Evolutionary conservation across 2,113 vertebrate species (phyloP), one percentile per base, ranked within the genome.

Genomic region (Otolemur garnettii): DNA sequence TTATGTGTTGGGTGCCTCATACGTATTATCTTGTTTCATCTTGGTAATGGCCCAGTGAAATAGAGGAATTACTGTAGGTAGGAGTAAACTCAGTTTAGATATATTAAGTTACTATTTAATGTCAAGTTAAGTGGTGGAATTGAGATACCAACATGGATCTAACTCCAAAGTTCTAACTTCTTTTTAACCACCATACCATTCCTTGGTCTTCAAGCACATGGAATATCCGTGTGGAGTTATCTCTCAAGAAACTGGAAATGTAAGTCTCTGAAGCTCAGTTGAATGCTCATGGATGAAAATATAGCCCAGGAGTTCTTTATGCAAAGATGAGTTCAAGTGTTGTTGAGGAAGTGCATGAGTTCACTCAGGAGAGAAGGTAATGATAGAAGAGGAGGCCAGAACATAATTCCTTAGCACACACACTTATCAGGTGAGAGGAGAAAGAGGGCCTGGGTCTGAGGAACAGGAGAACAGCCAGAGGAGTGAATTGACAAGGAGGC

Each of bases 1-100:
- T 89, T 78, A 55, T 72, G 14, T 77, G 22, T 55, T 92, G 28
- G 53, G n/a, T 26, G 35, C 10, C 19, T 87, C 57, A 84, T 11
- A 78, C 10, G 11, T 26, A 68, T 79, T 83, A 96, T 83, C 59
- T 94, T 68, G 80, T 53, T 94, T 78, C 90, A 88, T 88, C 59
- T 62, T 95, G 66, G 90, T 82, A 86, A 78, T 33, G 78, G 22
- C 26, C 33, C 59, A 15, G 7, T 12, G 75, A 94, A 78, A 26
- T 24, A 57, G 10, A 11, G n/a, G n/a, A 18, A 55, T 88, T 93
- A 59, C 14, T 60, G 42, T 19, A 55, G 1, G 24, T 57, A 30
- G 22, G 28, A 75, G 14, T 57, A 86, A 86, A 91, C 28, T 75
- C 72, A 19, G 24, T 55, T 90, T 90, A 57, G 3, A 13, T 53